Evolutionary conservation across 2,113 vertebrate species (phyloP).

Genomic region (Pyxicephalus adspersus): DNA sequence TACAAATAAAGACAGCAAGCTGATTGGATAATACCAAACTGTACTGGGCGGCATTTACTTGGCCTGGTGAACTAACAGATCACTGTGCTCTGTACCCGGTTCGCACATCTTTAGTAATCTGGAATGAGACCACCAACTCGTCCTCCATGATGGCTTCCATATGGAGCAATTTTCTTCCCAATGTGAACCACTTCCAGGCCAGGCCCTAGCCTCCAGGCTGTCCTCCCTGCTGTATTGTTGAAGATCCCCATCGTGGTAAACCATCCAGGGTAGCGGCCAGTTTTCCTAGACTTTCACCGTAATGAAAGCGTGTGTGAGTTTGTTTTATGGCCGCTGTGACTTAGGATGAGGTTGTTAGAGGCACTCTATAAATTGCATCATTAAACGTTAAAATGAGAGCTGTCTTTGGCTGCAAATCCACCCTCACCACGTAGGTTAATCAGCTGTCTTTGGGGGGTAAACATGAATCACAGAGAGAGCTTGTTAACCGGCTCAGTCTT

Average conservation of each 20-base stretch:
- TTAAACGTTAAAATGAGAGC: constrained; percentile 35
- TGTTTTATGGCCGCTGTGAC: constrained; percentile 24
- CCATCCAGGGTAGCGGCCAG: constrained; percentile 6
- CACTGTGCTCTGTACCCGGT: not conserved
- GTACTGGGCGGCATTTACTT: too few relatives aligned
- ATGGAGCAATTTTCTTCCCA: constrained; percentile 15
- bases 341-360: constrained; percentile 47
- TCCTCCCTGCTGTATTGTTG: not conserved
- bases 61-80: too few relatives aligned
- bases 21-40: too few relatives aligned
- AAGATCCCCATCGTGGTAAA: constrained; percentile 7
- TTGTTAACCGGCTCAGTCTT: not conserved
- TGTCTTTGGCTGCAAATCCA: constrained; percentile 39
- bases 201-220: not conserved
- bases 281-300: constrained; percentile 24
- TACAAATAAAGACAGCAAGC: too few relatives aligned
- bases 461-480: constrained; percentile 19
- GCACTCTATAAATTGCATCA: constrained; percentile 57
- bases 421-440: not conserved
- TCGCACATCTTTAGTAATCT: not conserved
- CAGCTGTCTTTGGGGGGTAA: not conserved
- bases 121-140: constrained; percentile 32
- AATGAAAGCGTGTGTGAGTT: constrained; percentile 1
- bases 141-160: constrained; percentile 29
- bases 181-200: not conserved